Evolutionary conservation across 2,888 invertebrate species (phyloP).

Genomic region (Erebia aethiops): DNA sequence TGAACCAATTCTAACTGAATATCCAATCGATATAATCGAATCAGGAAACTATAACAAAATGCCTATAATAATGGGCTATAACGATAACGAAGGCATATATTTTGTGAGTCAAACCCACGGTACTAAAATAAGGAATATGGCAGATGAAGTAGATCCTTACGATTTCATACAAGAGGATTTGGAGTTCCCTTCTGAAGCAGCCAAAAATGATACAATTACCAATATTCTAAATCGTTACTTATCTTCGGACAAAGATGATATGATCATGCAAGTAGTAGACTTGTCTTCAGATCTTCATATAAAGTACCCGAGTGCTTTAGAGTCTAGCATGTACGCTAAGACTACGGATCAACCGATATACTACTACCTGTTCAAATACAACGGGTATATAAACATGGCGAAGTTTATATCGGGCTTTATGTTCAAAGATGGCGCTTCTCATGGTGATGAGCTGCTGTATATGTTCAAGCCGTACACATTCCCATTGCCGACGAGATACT

Average conservation of each 20-base stretch:
- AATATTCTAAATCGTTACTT: constrained; percentile 63
- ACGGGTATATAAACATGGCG: constrained; percentile 68
- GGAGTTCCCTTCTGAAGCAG: constrained; percentile 59
- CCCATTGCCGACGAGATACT: constrained; percentile 61
- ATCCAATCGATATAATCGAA: constrained; percentile 61
- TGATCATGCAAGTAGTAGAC: constrained; percentile 71
- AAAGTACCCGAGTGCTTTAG: constrained; percentile 66
- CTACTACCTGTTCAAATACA: constrained; percentile 70
- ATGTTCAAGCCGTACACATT: constrained; percentile 70
- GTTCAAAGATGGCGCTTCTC: constrained; percentile 64
- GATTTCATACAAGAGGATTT: constrained; percentile 60
- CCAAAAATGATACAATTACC: constrained; percentile 59
- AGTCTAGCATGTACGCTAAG: constrained; percentile 62
- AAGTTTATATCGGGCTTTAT: constrained; percentile 65
- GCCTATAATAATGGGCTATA: constrained; percentile 74
- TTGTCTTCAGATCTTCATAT: constrained; percentile 72
- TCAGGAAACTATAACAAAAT: constrained; percentile 71
- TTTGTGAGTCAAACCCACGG: constrained; percentile 70
- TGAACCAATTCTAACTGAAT: constrained; percentile 61
- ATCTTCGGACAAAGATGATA: constrained; percentile 58
- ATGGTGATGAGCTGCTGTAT: constrained; percentile 75
- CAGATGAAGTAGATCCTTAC: constrained; percentile 49
- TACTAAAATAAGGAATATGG: constrained; percentile 49
- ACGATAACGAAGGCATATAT: constrained; percentile 71
- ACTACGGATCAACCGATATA: constrained; percentile 68